Evolutionary conservation across 2,888 invertebrate species (phyloP).

Genomic region (Incurvaria masculella): DNA sequence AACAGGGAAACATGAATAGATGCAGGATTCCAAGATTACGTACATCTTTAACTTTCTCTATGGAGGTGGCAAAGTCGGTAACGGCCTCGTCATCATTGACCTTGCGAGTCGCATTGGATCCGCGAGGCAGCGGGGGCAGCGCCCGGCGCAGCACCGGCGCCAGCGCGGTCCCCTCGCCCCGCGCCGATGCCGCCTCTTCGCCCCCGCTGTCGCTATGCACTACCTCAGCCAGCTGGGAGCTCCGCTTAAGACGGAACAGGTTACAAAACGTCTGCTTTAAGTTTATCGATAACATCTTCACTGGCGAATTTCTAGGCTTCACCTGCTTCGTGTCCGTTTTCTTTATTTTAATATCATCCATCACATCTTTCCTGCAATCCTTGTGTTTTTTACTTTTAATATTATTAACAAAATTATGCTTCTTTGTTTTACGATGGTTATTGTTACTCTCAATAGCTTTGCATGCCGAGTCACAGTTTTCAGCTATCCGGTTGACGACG

Average conservation of each 20-base stretch:
- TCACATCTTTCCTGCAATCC: conserved; percentile 3
- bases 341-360: conserved; percentile 20
- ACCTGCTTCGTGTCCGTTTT: conserved; percentile 34
- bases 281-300: conserved; percentile 66
- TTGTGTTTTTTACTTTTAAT: conserved; percentile 13
- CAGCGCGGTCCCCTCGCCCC: conserved; percentile 24
- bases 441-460: conserved; percentile 42
- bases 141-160: conserved; percentile 35
- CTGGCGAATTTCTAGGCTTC: conserved; percentile 63
- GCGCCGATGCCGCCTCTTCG: conserved; percentile 30
- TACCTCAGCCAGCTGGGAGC: too few relatives aligned
- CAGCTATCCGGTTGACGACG: conserved; percentile 33
- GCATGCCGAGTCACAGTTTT: conserved; percentile 40
- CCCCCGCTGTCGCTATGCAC: conserved; percentile 27
- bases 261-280: conserved; percentile 84
- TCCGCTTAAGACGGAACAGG: conserved; percentile 69
- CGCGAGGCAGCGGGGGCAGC: conserved; percentile 42
- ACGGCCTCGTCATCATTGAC: conserved; percentile 48
- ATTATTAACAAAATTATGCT: conserved; percentile 12
- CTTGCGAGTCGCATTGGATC: conserved; percentile 24
- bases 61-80: conserved; percentile 86
- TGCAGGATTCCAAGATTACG: too few relatives aligned
- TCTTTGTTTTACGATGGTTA: conserved; percentile 40
- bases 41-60: conserved; percentile 92
- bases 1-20: too few relatives aligned